These are phyloP conservation scores for Heteromormyrus szaboi DNA, from an alignment of 2,797 vertebrate species.

Conservation along the genomic window DNA sequence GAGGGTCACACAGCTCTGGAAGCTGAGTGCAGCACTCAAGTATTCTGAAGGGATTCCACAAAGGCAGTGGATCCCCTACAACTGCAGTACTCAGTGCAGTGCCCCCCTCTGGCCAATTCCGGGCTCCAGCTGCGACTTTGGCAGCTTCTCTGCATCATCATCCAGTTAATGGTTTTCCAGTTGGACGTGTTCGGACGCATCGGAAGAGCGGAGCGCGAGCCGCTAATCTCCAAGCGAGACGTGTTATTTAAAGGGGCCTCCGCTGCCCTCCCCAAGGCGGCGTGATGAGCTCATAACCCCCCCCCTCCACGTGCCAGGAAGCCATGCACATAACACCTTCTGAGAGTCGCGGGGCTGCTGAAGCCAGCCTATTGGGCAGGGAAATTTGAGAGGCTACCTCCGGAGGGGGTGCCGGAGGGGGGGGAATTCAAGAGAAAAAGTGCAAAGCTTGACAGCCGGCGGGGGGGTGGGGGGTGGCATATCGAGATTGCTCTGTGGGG, in stretches of 20 bases:
- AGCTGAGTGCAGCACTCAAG: neutral
- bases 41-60: neutral
- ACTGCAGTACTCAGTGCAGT: neutral
- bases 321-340: neutral
- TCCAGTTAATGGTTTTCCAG: slow-evolving; percentile 40
- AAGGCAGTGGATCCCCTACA: neutral
- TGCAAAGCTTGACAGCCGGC: neutral
- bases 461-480: neutral
- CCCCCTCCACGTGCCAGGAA: neutral
- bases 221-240: slow-evolving; percentile 29
- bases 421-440: neutral
- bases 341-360: neutral
- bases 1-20: slow-evolving; percentile 7
- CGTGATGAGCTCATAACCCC: slow-evolving; percentile 10
- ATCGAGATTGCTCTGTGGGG: neutral
- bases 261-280: neutral
- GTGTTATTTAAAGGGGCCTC: slow-evolving; percentile 21
- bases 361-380: neutral
- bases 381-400: neutral
- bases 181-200: slow-evolving; percentile 28
- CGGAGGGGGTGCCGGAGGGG: neutral
- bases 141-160: slow-evolving; percentile 10
- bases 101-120: neutral
- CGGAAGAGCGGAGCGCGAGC: slow-evolving; percentile 16
- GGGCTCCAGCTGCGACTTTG: neutral